phyloP scores from a whole-genome alignment of 2,888 invertebrate species.

The Elegia similella region DNA sequence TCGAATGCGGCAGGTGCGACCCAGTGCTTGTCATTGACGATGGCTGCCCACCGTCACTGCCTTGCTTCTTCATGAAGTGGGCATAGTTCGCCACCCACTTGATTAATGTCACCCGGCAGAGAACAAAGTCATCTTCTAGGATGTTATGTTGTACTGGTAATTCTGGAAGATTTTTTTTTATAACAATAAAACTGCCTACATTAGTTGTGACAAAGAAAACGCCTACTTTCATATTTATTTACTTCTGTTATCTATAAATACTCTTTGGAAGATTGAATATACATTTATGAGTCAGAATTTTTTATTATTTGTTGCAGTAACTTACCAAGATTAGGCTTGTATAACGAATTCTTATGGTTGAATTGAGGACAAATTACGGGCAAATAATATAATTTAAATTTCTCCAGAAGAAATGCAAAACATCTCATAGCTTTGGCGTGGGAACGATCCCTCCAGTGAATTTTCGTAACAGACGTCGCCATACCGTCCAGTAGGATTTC shows the following conservation, averaged over 20 bases:
- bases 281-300: too few species aligned
- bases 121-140: slow-evolving; percentile 84
- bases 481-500: slow-evolving; percentile 94
- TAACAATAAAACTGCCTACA: neutral
- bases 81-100: slow-evolving; percentile 94
- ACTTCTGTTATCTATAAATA: too few species aligned
- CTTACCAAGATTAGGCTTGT: slow-evolving; percentile 89
- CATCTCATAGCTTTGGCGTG: slow-evolving; percentile 90
- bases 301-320: slow-evolving; percentile 7
- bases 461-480: slow-evolving; percentile 93
- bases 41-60: slow-evolving; percentile 71
- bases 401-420: slow-evolving; percentile 95
- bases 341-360: slow-evolving; percentile 88
- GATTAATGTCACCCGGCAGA: slow-evolving; percentile 92
- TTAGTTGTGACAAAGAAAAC: too few species aligned
- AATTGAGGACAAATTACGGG: slow-evolving; percentile 95
- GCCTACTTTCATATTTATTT: too few species aligned
- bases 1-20: slow-evolving; percentile 64
- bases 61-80: slow-evolving; percentile 86
- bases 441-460: slow-evolving; percentile 94
- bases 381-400: slow-evolving; percentile 94
- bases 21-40: slow-evolving; percentile 73
- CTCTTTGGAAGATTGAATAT: too few species aligned
- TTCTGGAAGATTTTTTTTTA: slow-evolving; percentile 65
- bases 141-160: slow-evolving; percentile 88